Conservation (phyloP, 2,113 vertebrate genomes). For the Oncorhynchus nerka region DNA sequence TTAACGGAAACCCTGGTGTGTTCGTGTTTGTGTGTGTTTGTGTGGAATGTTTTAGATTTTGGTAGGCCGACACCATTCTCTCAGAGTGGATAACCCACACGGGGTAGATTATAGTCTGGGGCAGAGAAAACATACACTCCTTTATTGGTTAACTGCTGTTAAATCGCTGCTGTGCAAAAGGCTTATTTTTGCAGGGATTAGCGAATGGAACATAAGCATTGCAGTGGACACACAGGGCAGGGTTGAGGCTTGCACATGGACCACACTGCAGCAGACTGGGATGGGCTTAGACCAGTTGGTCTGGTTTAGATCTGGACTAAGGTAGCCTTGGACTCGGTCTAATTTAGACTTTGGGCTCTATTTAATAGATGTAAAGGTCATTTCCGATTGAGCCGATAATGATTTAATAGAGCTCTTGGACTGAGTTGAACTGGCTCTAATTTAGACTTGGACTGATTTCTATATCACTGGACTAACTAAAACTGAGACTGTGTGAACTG, state of each 20-base stretch:
- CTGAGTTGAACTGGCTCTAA: neutral
- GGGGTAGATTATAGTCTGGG: conserved; percentile 61
- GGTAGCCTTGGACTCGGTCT: neutral
- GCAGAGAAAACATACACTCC: conserved; percentile 66
- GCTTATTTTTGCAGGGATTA: conserved; percentile 69
- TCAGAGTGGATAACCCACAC: conserved; percentile 65
- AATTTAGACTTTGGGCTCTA: neutral
- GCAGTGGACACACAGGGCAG: conserved; percentile 37
- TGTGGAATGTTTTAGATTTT: conserved; percentile 55
- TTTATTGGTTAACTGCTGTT: conserved; percentile 73
- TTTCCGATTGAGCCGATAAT: no score
- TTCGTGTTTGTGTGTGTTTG: conserved; percentile 9
- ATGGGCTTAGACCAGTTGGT: neutral
- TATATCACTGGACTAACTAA: neutral
- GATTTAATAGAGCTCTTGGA: neutral
- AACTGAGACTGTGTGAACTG: neutral
- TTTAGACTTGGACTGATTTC: neutral
- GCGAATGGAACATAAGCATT: conserved; percentile 69
- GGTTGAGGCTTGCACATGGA: conserved; percentile 30
- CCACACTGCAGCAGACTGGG: conserved; percentile 3
- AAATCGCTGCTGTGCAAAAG: conserved; percentile 66
- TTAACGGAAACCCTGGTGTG: neutral
- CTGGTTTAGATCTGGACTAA: neutral
- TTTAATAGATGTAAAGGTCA: neutral
- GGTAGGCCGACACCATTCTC: conserved; percentile 68